Conservation (phyloP, 1,140 invertebrate genomes). For the Hyles vespertilio region DNA sequence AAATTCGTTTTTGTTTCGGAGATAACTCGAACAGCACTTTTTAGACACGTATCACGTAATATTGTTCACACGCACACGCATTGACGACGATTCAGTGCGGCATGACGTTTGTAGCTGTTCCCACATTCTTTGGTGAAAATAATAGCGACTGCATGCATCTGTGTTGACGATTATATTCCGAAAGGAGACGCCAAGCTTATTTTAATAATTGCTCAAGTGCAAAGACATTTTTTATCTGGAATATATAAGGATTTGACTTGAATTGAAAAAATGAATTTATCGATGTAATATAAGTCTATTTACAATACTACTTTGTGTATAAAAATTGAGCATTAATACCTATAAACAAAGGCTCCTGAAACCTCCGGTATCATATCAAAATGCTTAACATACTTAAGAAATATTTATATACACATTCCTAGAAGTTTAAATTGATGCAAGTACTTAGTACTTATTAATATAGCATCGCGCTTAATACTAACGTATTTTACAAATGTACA, state of each 20-base stretch:
- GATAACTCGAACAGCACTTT: conserved; percentile 5
- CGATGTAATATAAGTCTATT: conserved; percentile 55
- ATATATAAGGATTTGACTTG: too few relatives aligned
- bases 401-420: conserved; percentile 21
- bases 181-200: too few relatives aligned
- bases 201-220: too few relatives aligned
- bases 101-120: conserved; percentile 18
- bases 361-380: conserved; percentile 52
- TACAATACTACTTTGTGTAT: conserved; percentile 56
- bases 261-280: conserved; percentile 3
- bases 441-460: conserved; percentile 69
- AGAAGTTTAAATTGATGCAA: conserved; percentile 31
- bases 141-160: too few relatives aligned
- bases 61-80: not conserved
- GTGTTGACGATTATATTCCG: too few relatives aligned
- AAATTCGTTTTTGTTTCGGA: conserved; percentile 14
- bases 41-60: conserved; percentile 8
- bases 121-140: conserved; percentile 56
- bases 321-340: conserved; percentile 67
- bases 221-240: too few relatives aligned
- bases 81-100: conserved; percentile 2
- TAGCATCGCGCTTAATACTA: conserved; percentile 35
- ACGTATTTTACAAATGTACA: conserved; percentile 59
- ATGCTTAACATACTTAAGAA: conserved; percentile 27
- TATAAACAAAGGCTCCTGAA: conserved; percentile 52